Evolutionary conservation across 2,888 invertebrate genomes (phyloP), one percentile per base, ranked within the genome.

Genomic region (Cryptocheilus praepositus): DNA sequence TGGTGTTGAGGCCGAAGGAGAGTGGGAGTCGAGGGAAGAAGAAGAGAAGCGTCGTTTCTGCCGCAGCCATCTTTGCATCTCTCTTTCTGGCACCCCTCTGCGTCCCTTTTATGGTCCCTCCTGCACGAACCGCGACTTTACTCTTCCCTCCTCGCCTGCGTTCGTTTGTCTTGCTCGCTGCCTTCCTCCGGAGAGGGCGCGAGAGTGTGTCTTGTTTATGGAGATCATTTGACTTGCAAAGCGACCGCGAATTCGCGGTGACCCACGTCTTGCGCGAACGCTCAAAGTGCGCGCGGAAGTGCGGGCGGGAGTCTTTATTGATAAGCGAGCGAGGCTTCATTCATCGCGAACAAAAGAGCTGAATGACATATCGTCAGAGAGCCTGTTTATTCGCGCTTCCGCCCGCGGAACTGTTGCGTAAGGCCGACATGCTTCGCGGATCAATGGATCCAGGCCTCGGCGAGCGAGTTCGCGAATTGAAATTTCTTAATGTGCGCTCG

Each of bases 221-320:
- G 79, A 70, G 73, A 77, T 76, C 70, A 85, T 84, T 85, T 84
- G 84, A 85, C 80, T 85, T 85, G 85, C 85, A 85, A 85, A 85
- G 79, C 76, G 70, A 70, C 66, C 73, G 72, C 70, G 76, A 75
- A 76, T 74, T 78, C 74, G 68, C 60, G 58, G 74, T 22, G 69
- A 64, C 64, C 54, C 54, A 36, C 36, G 36, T 36, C 36, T 36
- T 11, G 3, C 36, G 36, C 13, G 11, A 36, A 36, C 11, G 36
- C 11, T 36, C 36, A 36, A 11, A 11, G 11, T 11, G 36, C 36
- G 19, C 21, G 59, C 51, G 43, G 46, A 22, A 36, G 43, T 19
- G 55, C 25, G 22, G 43, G 46, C 11, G n/a, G 16, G 22, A 16
- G 7, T 43, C 70, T 64, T 61, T 70, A 72, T 70, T 43, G 36